These are phyloP conservation scores for Cinclus mexicanus DNA, from an alignment of 2,113 vertebrate genomes.

Conservation along the genomic window DNA sequence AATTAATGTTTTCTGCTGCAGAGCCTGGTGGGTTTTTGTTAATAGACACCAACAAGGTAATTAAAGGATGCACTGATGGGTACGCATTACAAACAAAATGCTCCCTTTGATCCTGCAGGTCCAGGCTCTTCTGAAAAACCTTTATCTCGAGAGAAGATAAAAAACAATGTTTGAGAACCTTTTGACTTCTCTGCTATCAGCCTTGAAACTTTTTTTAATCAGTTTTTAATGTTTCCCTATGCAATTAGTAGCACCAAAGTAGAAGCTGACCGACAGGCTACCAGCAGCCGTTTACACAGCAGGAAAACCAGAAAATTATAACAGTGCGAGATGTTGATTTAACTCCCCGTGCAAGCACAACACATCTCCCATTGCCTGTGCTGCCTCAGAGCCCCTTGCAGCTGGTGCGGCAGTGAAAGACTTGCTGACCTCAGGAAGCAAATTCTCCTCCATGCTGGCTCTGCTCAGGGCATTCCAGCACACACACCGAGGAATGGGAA, in stretches of 20 bases:
- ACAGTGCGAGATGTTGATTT: background rate
- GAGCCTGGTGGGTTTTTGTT: background rate
- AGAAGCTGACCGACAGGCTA: conserved; percentile 7
- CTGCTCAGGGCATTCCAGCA: background rate
- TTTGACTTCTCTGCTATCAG: background rate
- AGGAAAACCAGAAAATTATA: background rate
- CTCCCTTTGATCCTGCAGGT: background rate
- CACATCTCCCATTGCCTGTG: background rate
- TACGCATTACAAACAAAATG: background rate
- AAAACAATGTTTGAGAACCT: background rate
- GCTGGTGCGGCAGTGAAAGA: accelerated
- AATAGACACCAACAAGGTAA: conserved; percentile 22
- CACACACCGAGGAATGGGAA: no score
- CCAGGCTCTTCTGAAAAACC: background rate
- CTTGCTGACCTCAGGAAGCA: background rate
- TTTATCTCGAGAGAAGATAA: background rate
- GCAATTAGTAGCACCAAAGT: conserved; percentile 8
- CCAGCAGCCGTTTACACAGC: background rate
- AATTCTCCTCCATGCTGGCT: background rate
- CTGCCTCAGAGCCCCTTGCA: background rate
- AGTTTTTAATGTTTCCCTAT: conserved; percentile 19
- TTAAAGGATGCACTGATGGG: background rate
- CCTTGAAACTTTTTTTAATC: background rate
- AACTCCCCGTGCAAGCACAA: background rate
- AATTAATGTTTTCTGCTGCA: background rate